Percentiles rank a stretch among this genome's conserved stretches.
These are phyloP conservation scores for Psittacula derbiana DNA, from an alignment of 2,797 vertebrate species.

Conservation along the genomic window DNA sequence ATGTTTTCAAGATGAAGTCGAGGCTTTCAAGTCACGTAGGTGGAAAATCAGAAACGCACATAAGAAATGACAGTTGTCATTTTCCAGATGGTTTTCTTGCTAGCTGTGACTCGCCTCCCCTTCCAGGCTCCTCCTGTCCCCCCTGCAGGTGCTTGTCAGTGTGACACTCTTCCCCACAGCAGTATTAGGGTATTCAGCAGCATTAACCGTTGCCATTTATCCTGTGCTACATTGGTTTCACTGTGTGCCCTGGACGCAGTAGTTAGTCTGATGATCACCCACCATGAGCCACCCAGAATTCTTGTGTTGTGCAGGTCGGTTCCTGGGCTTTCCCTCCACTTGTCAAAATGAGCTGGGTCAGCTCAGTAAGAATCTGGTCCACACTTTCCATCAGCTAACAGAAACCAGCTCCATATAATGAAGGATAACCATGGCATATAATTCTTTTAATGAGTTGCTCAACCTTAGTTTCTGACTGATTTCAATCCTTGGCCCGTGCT, in stretches of 20 bases:
- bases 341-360: background rate
- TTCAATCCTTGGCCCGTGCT: background rate
- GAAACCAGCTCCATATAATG: rapidly evolving
- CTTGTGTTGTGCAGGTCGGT: rapidly evolving
- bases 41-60: background rate
- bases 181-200: background rate
- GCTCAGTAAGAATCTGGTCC: background rate
- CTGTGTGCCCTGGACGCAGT: rapidly evolving
- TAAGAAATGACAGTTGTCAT: background rate
- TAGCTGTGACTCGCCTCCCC: rapidly evolving
- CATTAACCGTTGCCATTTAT: rapidly evolving
- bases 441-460: background rate
- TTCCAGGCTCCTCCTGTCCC: background rate
- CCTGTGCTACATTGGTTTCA: rapidly evolving
- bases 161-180: no score
- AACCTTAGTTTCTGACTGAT: background rate
- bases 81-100: background rate
- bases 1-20: background rate
- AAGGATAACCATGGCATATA: background rate
- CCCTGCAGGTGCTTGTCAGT: background rate
- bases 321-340: background rate
- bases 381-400: rapidly evolving
- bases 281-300: no score
- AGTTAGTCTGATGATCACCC: background rate
- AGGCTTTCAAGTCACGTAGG: background rate